These are phyloP conservation scores for Tinea pellionella DNA, from an alignment of 2,888 invertebrate species.

Conservation along the genomic window DNA sequence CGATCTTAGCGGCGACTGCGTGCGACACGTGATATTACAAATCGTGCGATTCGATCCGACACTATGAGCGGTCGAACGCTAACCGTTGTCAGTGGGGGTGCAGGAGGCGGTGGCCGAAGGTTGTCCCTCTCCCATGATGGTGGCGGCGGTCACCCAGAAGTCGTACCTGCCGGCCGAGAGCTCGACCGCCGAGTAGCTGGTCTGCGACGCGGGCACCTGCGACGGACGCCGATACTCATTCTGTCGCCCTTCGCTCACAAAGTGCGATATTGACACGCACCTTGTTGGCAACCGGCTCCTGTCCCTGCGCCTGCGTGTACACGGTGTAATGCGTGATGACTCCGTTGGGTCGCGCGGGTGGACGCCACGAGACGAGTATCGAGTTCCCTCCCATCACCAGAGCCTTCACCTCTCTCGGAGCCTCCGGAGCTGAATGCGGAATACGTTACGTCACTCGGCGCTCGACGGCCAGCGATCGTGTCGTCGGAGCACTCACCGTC, in stretches of 20 bases:
- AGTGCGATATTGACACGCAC: conserved; percentile 33
- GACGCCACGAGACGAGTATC: conserved; percentile 93
- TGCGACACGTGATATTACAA: no score
- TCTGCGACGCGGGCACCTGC: conserved; percentile 80
- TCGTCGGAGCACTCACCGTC: conserved; percentile 76
- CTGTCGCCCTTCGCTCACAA: not conserved
- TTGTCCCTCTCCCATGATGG: conserved; percentile 93
- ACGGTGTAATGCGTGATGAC: conserved; percentile 93
- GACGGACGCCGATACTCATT: not conserved
- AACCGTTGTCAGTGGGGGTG: conserved; percentile 85
- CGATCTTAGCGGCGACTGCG: conserved; percentile 91
- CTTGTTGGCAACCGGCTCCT: conserved; percentile 79
- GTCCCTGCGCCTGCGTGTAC: conserved; percentile 82
- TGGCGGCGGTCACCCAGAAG: conserved; percentile 95
- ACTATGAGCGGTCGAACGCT: conserved; percentile 12
- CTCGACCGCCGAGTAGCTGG: conserved; percentile 88
- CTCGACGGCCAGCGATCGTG: no score
- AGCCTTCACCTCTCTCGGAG: conserved; percentile 93
- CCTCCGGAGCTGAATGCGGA: conserved; percentile 81
- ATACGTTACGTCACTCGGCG: no score
- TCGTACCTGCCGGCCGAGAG: conserved; percentile 88
- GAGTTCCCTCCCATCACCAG: conserved; percentile 92
- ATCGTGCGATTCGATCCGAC: not conserved
- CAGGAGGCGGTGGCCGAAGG: conserved; percentile 88
- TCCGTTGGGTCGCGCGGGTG: conserved; percentile 93